Percentiles rank a stretch among this genome's conserved stretches.
phyloP scores from a whole-genome alignment of 2,888 invertebrate species.

The Scaptomyza parva region DNA sequence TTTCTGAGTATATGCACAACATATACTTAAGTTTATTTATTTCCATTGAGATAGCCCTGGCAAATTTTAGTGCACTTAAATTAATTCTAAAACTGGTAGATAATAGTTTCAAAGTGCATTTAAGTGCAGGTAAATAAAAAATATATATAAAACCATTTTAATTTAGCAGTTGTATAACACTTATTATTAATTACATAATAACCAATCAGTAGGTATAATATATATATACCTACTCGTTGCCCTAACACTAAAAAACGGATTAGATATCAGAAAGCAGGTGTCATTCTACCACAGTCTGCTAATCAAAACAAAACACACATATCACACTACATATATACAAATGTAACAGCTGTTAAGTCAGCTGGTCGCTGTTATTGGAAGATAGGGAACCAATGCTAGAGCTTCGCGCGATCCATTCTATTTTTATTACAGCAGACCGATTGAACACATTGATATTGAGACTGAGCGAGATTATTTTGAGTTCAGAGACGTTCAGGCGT shows the following conservation, averaged over 20 bases:
- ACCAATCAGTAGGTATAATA: too few species aligned
- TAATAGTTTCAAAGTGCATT: background rate
- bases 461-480: conserved; percentile 15
- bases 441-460: conserved; percentile 1
- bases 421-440: conserved; percentile 11
- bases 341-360: conserved; percentile 13
- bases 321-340: background rate
- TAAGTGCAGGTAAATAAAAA: background rate
- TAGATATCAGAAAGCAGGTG: background rate
- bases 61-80: background rate
- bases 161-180: too few species aligned
- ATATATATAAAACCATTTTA: too few species aligned
- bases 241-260: too few species aligned
- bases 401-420: conserved; percentile 2
- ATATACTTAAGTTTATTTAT: too few species aligned
- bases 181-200: too few species aligned
- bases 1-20: too few species aligned
- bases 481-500: conserved; percentile 30
- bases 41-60: conserved; percentile 15
- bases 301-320: background rate
- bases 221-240: too few species aligned
- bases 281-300: conserved; percentile 23
- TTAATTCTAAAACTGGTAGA: background rate
- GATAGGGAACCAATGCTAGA: conserved; percentile 7
- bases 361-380: conserved; percentile 10